These are phyloP conservation scores for Pan paniscus DNA, from an alignment of 2,113 vertebrate species.

Conservation along the genomic window DNA sequence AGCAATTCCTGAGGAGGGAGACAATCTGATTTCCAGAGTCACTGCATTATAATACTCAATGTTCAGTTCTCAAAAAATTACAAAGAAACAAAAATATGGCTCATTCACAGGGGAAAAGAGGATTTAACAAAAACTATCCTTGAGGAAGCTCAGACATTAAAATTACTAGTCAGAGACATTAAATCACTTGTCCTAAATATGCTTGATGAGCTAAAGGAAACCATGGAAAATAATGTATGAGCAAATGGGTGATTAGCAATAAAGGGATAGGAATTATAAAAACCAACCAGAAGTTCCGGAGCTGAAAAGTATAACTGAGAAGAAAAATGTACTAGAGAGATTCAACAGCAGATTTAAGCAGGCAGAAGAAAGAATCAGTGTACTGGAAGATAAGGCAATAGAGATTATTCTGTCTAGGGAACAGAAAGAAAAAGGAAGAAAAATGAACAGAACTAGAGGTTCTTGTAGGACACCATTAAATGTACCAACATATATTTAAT, in stretches of 20 bases:
- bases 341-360: background rate
- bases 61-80: too few relatives aligned
- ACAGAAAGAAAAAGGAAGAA: background rate
- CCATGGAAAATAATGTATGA: background rate
- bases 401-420: background rate
- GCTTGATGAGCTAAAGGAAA: background rate
- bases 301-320: background rate
- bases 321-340: background rate
- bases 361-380: background rate
- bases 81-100: background rate
- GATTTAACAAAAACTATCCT: background rate
- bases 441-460: background rate
- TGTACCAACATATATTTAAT: rapidly evolving
- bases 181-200: background rate
- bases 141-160: background rate
- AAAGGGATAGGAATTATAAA: too few relatives aligned
- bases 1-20: rapidly evolving
- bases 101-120: too few relatives aligned
- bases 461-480: background rate
- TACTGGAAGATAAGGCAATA: background rate
- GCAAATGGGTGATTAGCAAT: too few relatives aligned
- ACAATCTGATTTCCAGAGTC: background rate
- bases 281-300: background rate
- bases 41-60: rapidly evolving
- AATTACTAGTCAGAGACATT: background rate